Conservation (phyloP, 2,113 vertebrate species). For the Paramisgurnus dabryanus region DNA sequence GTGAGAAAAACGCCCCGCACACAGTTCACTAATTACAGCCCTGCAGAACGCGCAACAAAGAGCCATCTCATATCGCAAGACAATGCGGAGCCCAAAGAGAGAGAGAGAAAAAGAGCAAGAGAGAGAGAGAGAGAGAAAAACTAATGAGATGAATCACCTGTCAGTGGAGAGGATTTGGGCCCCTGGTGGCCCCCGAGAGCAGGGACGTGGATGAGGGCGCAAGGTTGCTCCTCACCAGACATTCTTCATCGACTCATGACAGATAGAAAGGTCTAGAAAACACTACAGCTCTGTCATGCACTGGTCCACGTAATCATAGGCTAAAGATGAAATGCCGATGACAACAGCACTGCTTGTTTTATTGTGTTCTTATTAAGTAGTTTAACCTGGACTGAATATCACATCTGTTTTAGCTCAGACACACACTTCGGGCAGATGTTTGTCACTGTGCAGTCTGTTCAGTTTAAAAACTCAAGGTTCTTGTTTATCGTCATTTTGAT, state of each 20-base stretch:
- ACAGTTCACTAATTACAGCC: slow-evolving; percentile 79
- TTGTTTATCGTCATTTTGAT: too few relatives aligned
- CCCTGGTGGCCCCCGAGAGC: slow-evolving; percentile 26
- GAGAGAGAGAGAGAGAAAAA: slow-evolving; percentile 34
- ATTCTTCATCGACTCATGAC: slow-evolving; percentile 2
- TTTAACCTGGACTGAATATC: not conserved
- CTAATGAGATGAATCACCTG: slow-evolving; percentile 67
- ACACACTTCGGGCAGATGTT: too few relatives aligned
- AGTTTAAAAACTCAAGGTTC: too few relatives aligned
- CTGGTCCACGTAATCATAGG: not conserved
- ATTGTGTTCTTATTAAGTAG: not conserved
- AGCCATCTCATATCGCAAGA: slow-evolving; percentile 82
- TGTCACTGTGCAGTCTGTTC: too few relatives aligned
- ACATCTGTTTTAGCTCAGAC: not conserved
- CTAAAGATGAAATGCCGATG: not conserved
- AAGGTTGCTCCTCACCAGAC: slow-evolving; percentile 35
- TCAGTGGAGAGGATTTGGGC: slow-evolving; percentile 64
- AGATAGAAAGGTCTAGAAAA: not conserved
- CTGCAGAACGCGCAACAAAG: slow-evolving; percentile 79
- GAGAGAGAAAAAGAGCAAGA: slow-evolving; percentile 65
- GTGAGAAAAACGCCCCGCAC: slow-evolving; percentile 81
- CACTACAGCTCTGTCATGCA: not conserved
- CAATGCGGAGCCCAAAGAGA: slow-evolving; percentile 76
- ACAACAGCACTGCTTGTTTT: not conserved
- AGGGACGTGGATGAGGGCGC: slow-evolving; percentile 50